These are phyloP conservation scores for Slavum lentiscoides DNA, from an alignment of 2,888 invertebrate genomes.

Conservation along the genomic window DNA sequence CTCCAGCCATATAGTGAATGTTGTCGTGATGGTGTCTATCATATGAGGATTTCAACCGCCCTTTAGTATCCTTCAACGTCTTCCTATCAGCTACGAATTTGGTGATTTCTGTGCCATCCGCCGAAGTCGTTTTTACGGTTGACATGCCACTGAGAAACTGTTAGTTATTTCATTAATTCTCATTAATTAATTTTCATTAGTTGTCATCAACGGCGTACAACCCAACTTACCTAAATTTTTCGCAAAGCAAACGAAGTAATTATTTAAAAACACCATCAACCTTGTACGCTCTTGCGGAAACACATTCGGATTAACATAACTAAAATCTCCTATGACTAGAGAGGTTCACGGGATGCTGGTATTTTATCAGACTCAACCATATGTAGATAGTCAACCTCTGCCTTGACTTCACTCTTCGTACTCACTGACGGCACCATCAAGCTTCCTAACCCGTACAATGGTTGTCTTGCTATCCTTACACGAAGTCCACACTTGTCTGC, in stretches of 20 bases:
- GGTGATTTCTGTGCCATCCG: not conserved
- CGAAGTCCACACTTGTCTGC: not conserved
- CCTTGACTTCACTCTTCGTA: not conserved
- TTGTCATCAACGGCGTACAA: not conserved
- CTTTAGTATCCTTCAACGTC: too few relatives aligned
- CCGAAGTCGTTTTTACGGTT: not conserved
- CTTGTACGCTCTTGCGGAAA: too few relatives aligned
- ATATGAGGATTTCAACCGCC: too few relatives aligned
- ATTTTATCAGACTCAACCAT: not conserved
- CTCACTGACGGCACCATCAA: not conserved
- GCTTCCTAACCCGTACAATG: not conserved
- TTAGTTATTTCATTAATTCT: not conserved
- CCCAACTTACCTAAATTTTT: not conserved
- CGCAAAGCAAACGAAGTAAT: conserved; percentile 28
- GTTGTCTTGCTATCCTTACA: not conserved
- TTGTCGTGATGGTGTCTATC: too few relatives aligned
- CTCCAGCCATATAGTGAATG: too few relatives aligned
- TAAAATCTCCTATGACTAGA: not conserved
- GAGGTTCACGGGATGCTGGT: not conserved
- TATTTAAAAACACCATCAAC: not conserved
- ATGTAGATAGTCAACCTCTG: not conserved
- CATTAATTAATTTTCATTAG: too few relatives aligned
- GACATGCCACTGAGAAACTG: not conserved
- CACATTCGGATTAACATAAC: not conserved
- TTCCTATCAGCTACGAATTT: not conserved